Base-by-base conservation (phyloP, 2,113 vertebrate species). In the Willisornis vidua region DNA sequence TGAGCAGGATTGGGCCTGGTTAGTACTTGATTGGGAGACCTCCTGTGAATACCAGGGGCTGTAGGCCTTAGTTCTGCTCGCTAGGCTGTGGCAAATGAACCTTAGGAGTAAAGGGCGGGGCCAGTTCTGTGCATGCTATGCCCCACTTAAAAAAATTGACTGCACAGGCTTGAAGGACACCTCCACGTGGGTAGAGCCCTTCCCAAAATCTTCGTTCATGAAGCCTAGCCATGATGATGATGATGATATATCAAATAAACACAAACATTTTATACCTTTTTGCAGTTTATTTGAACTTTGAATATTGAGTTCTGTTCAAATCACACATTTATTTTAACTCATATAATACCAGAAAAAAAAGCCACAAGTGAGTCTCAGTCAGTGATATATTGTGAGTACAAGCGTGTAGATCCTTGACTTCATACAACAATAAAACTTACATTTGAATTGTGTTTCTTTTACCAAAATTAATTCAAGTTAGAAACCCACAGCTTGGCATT, bases 351-450 rank as follows among this genome's bases (percentile, higher is more conserved):
- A 76, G 29, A 33, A 4, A 76, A 62, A 62, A 79, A 89, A 6
- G 12, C 0, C 0, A 87, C 12, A 58, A 16, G 0, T 37, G 6
- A 35, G 18, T 39, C 19, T 0, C 0, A 51, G 45, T 14, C 17
- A 68, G 11, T 37, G 11, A 45, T 57, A 33, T 39, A n/a, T 24
- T 43, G 37, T 57, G 19, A 80, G 55, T 23, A 26, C 6, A 2
- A 35, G 12, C 12, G 6, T 54, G 19, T 9, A 80, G 7, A 70
- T 76, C 80, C 29, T 63, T 0, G 3, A 45, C 7, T 48, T 79
- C 19, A 9, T 18, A 31, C 11, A 43, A 31, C 2, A 25, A n/a
- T 55, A 76, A 68, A 77, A 41, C 16, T 41, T 59, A 14, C 0
- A 0, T 24, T 29, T 89, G 12, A 67, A 43, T 61, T 92, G 10